A percentile compares a stretch with the other conserved stretches of the same genome.
phyloP scores from a whole-genome alignment of 1,140 invertebrate species.

The Amphibalanus amphitrite region DNA sequence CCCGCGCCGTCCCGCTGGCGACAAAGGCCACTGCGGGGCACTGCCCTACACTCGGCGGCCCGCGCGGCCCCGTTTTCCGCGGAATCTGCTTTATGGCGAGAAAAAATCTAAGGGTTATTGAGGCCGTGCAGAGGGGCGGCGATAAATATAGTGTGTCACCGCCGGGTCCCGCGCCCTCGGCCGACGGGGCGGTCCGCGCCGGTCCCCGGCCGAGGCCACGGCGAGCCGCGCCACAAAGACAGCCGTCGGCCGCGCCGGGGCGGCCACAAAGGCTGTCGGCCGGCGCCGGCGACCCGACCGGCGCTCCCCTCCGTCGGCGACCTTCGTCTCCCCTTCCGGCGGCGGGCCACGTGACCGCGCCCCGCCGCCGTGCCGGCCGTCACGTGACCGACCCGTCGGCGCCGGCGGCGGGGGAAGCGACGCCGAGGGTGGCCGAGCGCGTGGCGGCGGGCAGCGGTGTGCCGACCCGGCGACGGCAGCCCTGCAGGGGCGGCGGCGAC shows the following conservation, averaged over 20 bases:
- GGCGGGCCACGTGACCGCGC: background rate
- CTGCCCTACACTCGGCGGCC: background rate
- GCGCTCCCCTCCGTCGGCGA: background rate
- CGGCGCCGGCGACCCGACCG: no score
- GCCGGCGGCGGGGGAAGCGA: no score
- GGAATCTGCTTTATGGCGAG: background rate
- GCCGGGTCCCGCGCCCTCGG: no score
- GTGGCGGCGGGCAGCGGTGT: no score
- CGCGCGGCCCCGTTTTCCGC: background rate
- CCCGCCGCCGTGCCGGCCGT: no score
- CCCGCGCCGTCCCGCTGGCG: background rate
- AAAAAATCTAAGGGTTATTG: conserved; percentile 2
- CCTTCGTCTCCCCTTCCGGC: background rate
- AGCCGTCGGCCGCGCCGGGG: no score
- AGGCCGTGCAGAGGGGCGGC: background rate
- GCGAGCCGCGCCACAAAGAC: background rate
- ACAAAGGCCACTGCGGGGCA: background rate
- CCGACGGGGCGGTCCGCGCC: background rate
- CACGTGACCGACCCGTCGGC: no score
- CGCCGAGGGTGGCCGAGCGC: no score
- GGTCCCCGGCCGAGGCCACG: background rate
- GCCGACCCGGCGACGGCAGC: no score
- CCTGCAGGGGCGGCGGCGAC: no score
- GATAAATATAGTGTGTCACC: conserved; percentile 1
- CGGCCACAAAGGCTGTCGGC: background rate